Evolutionary conservation across 2,113 vertebrate genomes (phyloP), one percentile per base, ranked within the genome.

Genomic region (Abramis brama): DNA sequence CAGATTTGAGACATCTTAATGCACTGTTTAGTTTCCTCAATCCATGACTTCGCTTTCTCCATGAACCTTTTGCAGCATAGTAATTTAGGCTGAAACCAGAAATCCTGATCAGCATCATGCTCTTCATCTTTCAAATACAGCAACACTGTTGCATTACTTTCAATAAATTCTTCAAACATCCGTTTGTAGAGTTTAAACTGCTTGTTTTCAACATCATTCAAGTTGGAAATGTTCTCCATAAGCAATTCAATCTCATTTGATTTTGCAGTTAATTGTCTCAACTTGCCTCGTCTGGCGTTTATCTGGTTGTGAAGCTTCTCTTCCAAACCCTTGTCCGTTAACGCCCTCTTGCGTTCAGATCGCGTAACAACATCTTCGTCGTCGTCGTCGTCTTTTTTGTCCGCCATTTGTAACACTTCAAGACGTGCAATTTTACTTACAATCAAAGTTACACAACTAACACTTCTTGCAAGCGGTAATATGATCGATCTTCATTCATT

Each of bases 21-120:
- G 23, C n/a, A 1, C 2, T n/a, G 25, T 6, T 75, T 50, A 1
- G 3, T 27, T 75, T 17, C 36, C 23, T 75, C 33, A 50, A 75
- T 75, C 73, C 73, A 75, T 23, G 6, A 50, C 10, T 75, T 2
- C 11, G 50, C 19, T 9, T 74, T 74, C 10, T 47, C 43, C 73
- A 75, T 74, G 71, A 74, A 45, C 6, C n/a, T 21, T 21, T 74
- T 45, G 39, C 71, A 74, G 36, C 39, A 25, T 23, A 47, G 1
- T 23, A 75, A 50, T 50, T 75, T 75, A 71, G 33, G 68, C 7
- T 71, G 30, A 71, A 21, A 71, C 68, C 43, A 75, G n/a, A 75
- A 27, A 6, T 50, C n/a, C 43, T 50, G 43, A 75, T 75, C 43
- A 4, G 11, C 1, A 13, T 27, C 73, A 25, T 47, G 21, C 5